Evolutionary conservation across 2,113 vertebrate genomes (phyloP).

Genomic region (Halichoeres trimaculatus): DNA sequence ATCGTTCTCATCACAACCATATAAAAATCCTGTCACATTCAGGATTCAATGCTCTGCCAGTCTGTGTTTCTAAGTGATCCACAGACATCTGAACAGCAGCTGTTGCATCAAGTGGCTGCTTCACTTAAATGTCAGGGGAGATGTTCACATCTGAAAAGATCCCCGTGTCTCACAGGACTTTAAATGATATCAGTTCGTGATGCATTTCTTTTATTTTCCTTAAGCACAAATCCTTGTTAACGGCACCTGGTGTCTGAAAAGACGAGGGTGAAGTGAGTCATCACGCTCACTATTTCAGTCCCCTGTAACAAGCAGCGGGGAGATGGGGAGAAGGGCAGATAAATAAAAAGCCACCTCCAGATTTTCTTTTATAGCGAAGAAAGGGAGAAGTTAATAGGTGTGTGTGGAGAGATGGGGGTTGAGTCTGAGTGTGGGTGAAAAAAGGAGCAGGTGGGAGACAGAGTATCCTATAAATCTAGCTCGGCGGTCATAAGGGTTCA

Average conservation of each 20-base stretch:
- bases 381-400: background rate
- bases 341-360: slow-evolving; percentile 25
- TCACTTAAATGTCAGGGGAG: slow-evolving; percentile 8
- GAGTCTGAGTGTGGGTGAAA: slow-evolving; percentile 21
- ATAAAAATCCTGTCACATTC: slow-evolving; percentile 3
- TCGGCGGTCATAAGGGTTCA: slow-evolving; percentile 42
- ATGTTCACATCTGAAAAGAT: slow-evolving; percentile 26
- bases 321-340: background rate
- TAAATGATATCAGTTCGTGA: slow-evolving; percentile 15
- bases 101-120: slow-evolving; percentile 12
- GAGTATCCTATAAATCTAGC: slow-evolving; percentile 44
- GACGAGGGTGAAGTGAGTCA: slow-evolving; percentile 49
- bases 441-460: slow-evolving; percentile 49
- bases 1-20: background rate
- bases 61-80: slow-evolving; percentile 1
- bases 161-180: slow-evolving; percentile 24
- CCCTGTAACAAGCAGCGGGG: slow-evolving; percentile 35
- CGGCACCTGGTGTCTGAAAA: slow-evolving; percentile 61
- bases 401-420: background rate
- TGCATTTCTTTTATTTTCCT: slow-evolving; percentile 21
- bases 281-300: slow-evolving; percentile 45
- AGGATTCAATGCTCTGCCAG: background rate
- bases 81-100: slow-evolving; percentile 17
- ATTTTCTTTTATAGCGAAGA: slow-evolving; percentile 14
- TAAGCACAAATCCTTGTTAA: slow-evolving; percentile 38